Percentiles rank a stretch among this genome's conserved stretches.
phyloP scores from a whole-genome alignment of 2,113 vertebrate species.

The Amblyornis subalaris region DNA sequence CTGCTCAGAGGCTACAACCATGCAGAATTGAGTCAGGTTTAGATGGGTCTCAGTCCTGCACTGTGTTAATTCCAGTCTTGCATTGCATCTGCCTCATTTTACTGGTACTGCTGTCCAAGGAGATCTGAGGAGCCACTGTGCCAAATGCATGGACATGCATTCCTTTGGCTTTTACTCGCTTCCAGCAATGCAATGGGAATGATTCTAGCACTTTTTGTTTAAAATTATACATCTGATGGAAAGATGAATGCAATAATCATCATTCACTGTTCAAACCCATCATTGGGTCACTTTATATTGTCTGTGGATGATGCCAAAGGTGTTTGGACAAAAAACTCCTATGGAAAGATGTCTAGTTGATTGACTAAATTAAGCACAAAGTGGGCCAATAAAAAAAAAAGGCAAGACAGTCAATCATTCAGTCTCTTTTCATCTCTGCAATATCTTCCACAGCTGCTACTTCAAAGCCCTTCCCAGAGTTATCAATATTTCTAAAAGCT shows the following conservation, averaged over 20 bases:
- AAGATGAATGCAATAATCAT: neutral
- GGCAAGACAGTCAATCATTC: neutral
- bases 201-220: constrained; percentile 15
- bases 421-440: neutral
- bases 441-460: neutral
- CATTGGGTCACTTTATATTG: neutral
- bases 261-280: neutral
- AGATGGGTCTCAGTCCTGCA: neutral
- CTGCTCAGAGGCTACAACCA: neutral
- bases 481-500: neutral
- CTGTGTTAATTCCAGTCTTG: neutral
- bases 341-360: neutral
- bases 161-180: neutral
- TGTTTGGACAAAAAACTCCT: neutral
- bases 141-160: neutral
- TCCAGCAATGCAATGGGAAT: constrained; percentile 8
- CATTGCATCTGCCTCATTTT: neutral
- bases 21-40: neutral
- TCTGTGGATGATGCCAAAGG: neutral
- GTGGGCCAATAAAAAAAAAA: neutral
- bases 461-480: neutral
- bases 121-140: neutral
- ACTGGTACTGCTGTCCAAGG: neutral
- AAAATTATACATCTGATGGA: constrained; percentile 5
- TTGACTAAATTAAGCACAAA: neutral